Conservation (phyloP, 2,113 vertebrate genomes). For the Channa maculata region DNA sequence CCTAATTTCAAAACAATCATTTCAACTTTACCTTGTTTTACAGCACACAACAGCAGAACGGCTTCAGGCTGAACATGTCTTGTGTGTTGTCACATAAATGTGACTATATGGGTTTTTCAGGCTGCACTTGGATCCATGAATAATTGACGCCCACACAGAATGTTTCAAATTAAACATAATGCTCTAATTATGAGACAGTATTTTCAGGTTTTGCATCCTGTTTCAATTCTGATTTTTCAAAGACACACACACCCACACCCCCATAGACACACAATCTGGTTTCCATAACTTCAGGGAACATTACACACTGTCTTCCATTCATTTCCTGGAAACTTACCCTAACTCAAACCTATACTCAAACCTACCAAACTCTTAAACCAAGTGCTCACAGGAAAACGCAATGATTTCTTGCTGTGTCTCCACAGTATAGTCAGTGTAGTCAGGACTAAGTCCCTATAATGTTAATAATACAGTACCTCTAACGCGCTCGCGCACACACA, state of each 20-base stretch:
- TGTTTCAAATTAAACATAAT: slow-evolving; percentile 19
- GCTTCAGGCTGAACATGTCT: neutral
- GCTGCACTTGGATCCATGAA: slow-evolving; percentile 7
- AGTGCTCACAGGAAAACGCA: too few relatives aligned
- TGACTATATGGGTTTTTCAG: neutral
- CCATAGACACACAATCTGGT: too few relatives aligned
- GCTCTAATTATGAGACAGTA: slow-evolving; percentile 14
- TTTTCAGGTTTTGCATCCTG: neutral
- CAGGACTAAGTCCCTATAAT: too few relatives aligned
- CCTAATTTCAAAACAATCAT: neutral
- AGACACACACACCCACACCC: neutral
- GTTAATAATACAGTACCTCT: too few relatives aligned
- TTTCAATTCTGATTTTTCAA: slow-evolving; percentile 15
- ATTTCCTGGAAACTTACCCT: too few relatives aligned
- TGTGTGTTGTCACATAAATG: neutral
- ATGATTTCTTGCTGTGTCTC: too few relatives aligned
- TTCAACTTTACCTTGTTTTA: neutral
- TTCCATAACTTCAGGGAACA: too few relatives aligned
- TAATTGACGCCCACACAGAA: neutral
- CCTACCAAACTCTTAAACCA: too few relatives aligned
- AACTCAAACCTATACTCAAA: too few relatives aligned
- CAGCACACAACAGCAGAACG: neutral
- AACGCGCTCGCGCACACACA: too few relatives aligned
- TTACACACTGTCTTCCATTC: too few relatives aligned
- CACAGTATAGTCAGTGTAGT: too few relatives aligned